Percentiles rank a stretch among this genome's conserved stretches.
Conservation (phyloP, 1,140 invertebrate species). For the Drosophila ananassae region DNA sequence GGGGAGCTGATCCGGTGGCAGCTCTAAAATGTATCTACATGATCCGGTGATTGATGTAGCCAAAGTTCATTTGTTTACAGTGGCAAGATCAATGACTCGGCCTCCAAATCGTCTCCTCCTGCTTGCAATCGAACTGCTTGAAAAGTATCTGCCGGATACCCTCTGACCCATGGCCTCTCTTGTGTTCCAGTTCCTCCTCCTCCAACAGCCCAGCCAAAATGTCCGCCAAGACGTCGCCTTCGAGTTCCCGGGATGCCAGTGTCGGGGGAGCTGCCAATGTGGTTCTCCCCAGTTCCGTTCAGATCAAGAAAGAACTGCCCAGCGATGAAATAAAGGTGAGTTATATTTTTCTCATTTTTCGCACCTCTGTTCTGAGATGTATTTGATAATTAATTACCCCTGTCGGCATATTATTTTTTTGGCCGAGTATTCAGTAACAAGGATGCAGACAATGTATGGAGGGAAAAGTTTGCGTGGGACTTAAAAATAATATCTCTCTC, state of each 20-base stretch:
- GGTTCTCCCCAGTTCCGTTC: constrained; percentile 57
- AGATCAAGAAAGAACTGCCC: constrained; percentile 85
- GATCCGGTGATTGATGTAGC: constrained; percentile 38
- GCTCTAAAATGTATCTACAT: background rate
- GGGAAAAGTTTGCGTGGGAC: constrained; percentile 4
- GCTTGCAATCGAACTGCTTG: background rate
- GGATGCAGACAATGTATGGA: constrained; percentile 40
- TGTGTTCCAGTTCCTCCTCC: constrained; percentile 41
- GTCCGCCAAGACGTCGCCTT: constrained; percentile 77
- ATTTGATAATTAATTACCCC: constrained; percentile 59
- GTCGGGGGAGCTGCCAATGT: constrained; percentile 44
- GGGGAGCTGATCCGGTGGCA: constrained; percentile 4
- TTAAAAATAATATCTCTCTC: constrained; percentile 20
- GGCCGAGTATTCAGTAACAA: constrained; percentile 58
- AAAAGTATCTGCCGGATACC: constrained; percentile 12
- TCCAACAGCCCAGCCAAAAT: constrained; percentile 31
- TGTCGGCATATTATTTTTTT: constrained; percentile 47
- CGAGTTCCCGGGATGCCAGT: constrained; percentile 65
- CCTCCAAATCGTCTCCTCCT: background rate
- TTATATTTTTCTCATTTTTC: background rate
- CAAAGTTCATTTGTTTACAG: constrained; percentile 51
- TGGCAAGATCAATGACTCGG: constrained; percentile 51
- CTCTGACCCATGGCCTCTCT: constrained; percentile 21
- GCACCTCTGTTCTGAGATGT: background rate
- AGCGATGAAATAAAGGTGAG: constrained; percentile 85